These are phyloP conservation scores for Ictalurus punctatus DNA, from an alignment of 2,113 vertebrate genomes.

Conservation along the genomic window DNA sequence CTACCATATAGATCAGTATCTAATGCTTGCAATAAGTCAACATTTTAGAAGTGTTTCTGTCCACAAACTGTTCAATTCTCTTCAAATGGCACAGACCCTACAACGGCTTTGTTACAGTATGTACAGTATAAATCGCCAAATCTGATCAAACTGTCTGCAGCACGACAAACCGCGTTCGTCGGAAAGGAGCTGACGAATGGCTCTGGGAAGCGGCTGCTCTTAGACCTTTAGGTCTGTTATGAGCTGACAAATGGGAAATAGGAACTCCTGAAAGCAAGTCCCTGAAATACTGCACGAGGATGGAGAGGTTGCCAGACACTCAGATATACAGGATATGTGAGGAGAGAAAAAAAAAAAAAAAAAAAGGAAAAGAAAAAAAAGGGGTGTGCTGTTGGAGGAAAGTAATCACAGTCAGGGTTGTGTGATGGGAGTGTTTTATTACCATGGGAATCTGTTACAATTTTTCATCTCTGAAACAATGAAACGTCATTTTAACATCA, in stretches of 20 bases:
- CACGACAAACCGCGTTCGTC: neutral
- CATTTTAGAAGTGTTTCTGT: neutral
- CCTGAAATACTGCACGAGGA: neutral
- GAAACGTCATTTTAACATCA: too few species aligned
- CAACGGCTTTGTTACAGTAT: neutral
- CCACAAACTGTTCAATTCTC: neutral
- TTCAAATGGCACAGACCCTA: neutral
- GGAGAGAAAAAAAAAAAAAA: neutral
- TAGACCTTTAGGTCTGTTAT: constrained; percentile 20
- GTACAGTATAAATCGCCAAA: constrained; percentile 31
- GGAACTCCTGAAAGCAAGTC: constrained; percentile 1
- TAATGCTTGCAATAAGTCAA: neutral
- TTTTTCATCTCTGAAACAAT: too few species aligned
- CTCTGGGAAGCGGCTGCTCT: neutral
- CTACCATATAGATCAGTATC: neutral
- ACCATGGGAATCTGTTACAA: neutral
- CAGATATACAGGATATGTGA: neutral
- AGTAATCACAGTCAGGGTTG: neutral
- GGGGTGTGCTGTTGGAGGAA: neutral
- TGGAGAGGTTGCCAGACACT: neutral
- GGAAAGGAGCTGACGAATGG: neutral
- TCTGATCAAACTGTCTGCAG: constrained; percentile 17
- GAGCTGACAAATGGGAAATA: constrained; percentile 24
- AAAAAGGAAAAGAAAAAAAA: neutral
- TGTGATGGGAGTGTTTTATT: neutral